These are phyloP conservation scores for Caenorhabditis remanei DNA, from an alignment of 1,140 invertebrate genomes.

Conservation along the genomic window DNA sequence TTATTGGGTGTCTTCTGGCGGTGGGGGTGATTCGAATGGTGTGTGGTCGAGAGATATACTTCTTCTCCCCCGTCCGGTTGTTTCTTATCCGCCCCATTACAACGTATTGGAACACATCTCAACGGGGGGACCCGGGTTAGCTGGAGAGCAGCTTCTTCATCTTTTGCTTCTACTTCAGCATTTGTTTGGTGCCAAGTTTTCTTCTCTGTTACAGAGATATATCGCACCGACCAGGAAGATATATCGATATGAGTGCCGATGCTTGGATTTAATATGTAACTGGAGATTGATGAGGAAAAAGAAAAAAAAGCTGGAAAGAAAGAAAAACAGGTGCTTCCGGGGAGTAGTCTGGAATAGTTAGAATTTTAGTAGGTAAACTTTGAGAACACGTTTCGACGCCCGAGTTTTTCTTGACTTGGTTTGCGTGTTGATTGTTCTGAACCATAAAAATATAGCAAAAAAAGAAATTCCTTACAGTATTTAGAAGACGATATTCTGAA, in stretches of 20 bases:
- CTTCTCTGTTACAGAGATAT: background rate
- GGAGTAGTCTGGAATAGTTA: background rate
- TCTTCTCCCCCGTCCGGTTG: background rate
- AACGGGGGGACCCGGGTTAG: background rate
- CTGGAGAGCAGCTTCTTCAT: background rate
- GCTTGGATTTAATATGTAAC: background rate
- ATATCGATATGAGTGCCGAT: background rate
- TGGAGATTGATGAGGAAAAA: background rate
- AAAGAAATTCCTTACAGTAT: too few species aligned
- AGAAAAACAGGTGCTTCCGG: background rate
- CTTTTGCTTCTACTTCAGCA: conserved; percentile 25
- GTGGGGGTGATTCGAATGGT: conserved; percentile 6
- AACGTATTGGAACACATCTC: conserved; percentile 47
- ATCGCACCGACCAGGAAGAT: background rate
- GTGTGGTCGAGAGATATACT: conserved; percentile 15
- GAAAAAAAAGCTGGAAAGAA: background rate
- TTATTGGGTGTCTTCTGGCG: background rate
- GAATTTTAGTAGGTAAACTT: background rate
- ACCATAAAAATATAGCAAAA: too few species aligned
- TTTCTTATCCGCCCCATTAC: conserved; percentile 51
- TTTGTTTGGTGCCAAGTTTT: conserved; percentile 50
- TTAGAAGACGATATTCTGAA: too few species aligned
- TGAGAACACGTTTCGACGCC: background rate
- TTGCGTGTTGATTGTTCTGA: too few species aligned
- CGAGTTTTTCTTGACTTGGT: background rate